Evolutionary conservation across 2,797 vertebrate species (phyloP).

Genomic region (Pseudotriccus pelzelni): DNA sequence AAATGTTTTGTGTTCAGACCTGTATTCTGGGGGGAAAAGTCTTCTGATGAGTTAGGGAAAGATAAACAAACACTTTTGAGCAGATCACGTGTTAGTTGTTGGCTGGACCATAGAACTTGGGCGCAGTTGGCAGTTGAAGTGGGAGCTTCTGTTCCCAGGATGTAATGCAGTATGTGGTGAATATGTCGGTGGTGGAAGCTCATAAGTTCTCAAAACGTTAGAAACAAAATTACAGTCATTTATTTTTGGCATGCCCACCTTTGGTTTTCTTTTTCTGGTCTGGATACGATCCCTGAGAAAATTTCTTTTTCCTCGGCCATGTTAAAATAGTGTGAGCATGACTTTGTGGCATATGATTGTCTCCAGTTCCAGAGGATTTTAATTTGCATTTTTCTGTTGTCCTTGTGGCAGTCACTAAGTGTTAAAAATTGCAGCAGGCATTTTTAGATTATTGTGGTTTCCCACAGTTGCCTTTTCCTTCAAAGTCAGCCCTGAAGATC

Average conservation of each 20-base stretch:
- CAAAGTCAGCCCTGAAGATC: neutral
- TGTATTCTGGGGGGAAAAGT: neutral
- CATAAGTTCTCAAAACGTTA: neutral
- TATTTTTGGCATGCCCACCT: neutral
- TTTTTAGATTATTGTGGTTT: conserved; percentile 46
- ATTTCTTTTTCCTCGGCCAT: neutral
- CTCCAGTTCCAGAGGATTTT: conserved; percentile 1
- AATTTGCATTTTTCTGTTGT: conserved; percentile 38
- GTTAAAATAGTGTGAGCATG: conserved; percentile 13
- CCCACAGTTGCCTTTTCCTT: conserved; percentile 42
- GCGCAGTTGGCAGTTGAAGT: neutral
- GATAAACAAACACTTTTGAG: neutral
- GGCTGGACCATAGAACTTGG: neutral
- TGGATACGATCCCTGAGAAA: neutral
- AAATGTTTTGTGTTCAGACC: neutral
- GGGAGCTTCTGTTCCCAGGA: neutral
- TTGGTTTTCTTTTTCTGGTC: neutral
- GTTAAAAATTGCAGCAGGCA: conserved; percentile 8
- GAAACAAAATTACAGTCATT: neutral
- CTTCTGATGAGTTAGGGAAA: neutral
- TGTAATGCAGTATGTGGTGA: neutral
- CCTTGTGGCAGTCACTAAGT: conserved; percentile 35
- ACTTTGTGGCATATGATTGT: conserved; percentile 54
- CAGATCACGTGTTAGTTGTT: neutral
- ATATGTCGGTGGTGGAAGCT: neutral